Conservation (phyloP, 2,113 vertebrate species). For the Xyliphius kryptos region DNA sequence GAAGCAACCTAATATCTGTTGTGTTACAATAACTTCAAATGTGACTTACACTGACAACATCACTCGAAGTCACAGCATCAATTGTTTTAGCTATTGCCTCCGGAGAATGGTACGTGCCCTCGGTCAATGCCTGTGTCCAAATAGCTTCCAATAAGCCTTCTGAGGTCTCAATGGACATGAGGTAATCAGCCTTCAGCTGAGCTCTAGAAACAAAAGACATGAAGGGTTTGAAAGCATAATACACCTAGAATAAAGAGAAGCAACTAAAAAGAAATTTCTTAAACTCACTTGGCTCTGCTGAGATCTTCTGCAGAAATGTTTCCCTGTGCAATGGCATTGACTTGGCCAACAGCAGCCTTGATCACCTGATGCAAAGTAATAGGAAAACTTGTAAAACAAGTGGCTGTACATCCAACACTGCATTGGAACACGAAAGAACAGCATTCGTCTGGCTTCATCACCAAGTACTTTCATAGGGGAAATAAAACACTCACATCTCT, state of each 20-base stretch:
- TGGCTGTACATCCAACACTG: too few species aligned
- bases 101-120: constrained; percentile 67
- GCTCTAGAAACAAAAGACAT: constrained; percentile 71
- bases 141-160: constrained; percentile 78
- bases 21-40: too few species aligned
- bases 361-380: too few species aligned
- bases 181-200: constrained; percentile 75
- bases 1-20: too few species aligned
- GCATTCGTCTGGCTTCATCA: too few species aligned
- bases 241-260: too few species aligned
- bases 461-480: too few species aligned
- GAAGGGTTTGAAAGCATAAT: too few species aligned
- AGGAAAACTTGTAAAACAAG: too few species aligned
- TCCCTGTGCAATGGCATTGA: constrained; percentile 78
- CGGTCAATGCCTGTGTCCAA: constrained; percentile 72
- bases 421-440: too few species aligned
- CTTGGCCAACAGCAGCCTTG: constrained; percentile 76
- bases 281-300: constrained; percentile 82
- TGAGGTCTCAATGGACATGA: constrained; percentile 84
- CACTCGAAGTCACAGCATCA: constrained; percentile 73
- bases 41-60: constrained; percentile 80
- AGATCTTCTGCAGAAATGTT: constrained; percentile 73
- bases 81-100: constrained; percentile 72
- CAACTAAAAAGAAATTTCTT: too few species aligned
- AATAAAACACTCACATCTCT: constrained; percentile 84